Percentiles rank a stretch among this genome's conserved stretches.
Evolutionary conservation across 2,888 invertebrate genomes (phyloP).

Genomic region (Cryptocephalus primarius): DNA sequence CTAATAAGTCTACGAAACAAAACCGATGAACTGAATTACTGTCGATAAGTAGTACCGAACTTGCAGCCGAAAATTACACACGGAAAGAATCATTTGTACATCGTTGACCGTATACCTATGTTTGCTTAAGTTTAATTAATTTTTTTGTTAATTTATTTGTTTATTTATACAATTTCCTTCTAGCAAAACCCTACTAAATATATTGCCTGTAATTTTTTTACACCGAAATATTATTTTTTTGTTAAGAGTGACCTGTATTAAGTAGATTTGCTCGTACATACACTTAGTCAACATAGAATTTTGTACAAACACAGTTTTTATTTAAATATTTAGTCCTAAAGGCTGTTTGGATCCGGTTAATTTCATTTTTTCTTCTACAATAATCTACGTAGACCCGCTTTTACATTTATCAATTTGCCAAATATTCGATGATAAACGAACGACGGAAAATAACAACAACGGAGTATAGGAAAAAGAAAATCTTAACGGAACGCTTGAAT

Average conservation of each 20-base stretch:
- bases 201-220: slow-evolving; percentile 14
- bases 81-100: slow-evolving; percentile 31
- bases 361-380: slow-evolving; percentile 9
- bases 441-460: slow-evolving; percentile 2
- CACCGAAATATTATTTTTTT: slow-evolving; percentile 14
- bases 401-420: slow-evolving; percentile 27
- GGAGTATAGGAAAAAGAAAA: slow-evolving; percentile 1
- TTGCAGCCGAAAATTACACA: slow-evolving; percentile 14
- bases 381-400: slow-evolving; percentile 26
- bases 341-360: slow-evolving; percentile 17
- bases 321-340: slow-evolving; percentile 12
- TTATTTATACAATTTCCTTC: slow-evolving; percentile 23
- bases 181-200: slow-evolving; percentile 14
- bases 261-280: slow-evolving; percentile 15
- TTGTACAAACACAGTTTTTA: slow-evolving; percentile 21
- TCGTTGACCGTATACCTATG: slow-evolving; percentile 37
- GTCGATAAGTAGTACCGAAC: too few relatives aligned
- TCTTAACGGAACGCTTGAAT: slow-evolving; percentile 1
- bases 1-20: too few relatives aligned
- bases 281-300: slow-evolving; percentile 26
- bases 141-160: too few relatives aligned
- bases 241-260: slow-evolving; percentile 4
- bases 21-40: too few relatives aligned
- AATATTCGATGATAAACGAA: slow-evolving; percentile 16
- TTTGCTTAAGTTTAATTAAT: slow-evolving; percentile 29